These are phyloP conservation scores for Fragum whitleyi DNA, from an alignment of 2,888 invertebrate genomes.

Conservation along the genomic window DNA sequence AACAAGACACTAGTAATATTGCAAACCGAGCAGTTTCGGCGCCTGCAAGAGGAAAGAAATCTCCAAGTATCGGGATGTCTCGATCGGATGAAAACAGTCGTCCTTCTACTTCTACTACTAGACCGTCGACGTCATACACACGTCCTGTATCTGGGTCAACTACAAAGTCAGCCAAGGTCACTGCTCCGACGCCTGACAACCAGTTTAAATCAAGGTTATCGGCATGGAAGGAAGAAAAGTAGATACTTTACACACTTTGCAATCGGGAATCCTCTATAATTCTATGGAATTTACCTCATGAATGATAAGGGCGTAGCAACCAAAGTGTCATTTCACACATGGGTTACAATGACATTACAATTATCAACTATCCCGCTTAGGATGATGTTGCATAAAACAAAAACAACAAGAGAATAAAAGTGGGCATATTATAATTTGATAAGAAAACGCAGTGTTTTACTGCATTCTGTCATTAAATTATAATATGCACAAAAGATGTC, in stretches of 20 bases:
- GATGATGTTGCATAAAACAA: too few relatives aligned
- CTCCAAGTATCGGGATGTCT: slow-evolving; percentile 66
- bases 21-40: slow-evolving; percentile 67
- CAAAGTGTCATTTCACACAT: not conserved
- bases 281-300: not conserved
- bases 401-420: too few relatives aligned
- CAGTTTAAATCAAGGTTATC: slow-evolving; percentile 66
- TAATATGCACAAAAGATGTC: too few relatives aligned
- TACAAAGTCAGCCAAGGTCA: slow-evolving; percentile 60
- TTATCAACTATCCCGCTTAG: too few relatives aligned
- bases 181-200: slow-evolving; percentile 63
- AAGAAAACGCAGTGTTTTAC: too few relatives aligned
- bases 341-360: not conserved
- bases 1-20: slow-evolving; percentile 41
- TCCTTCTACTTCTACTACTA: slow-evolving; percentile 62
- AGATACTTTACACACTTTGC: not conserved
- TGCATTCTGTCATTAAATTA: too few relatives aligned
- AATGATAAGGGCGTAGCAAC: not conserved
- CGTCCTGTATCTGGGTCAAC: slow-evolving; percentile 65
- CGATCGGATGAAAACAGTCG: slow-evolving; percentile 65
- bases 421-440: too few relatives aligned
- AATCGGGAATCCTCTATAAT: not conserved
- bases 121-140: slow-evolving; percentile 58
- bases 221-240: slow-evolving; percentile 70
- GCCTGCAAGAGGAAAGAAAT: slow-evolving; percentile 66